Evolutionary conservation across 2,888 invertebrate species (phyloP), one percentile per base, ranked within the genome.

Genomic region (Boloria euphrosyne): DNA sequence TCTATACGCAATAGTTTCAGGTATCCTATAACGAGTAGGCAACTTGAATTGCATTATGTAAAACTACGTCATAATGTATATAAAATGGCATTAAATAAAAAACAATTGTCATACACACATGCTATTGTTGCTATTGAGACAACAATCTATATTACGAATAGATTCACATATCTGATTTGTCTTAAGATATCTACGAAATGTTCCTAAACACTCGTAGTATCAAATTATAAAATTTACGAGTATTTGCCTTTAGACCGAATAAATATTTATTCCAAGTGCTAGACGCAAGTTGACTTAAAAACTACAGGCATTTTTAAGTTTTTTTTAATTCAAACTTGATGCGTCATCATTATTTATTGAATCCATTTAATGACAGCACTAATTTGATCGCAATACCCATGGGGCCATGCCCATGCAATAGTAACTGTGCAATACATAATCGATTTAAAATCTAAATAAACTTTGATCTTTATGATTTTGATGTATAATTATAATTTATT

Each of bases 11-110:
- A 58, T 51, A 49, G 57, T 38, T 64, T 67, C 47, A 62, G 60
- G 31, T 68, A 55, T 66, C 22, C 51, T 59, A 62, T 38, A 62
- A 13, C 27, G 16, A 60, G 31, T 38, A 38, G 31, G 58, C 54
- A 64, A 58, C 52, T 43, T 52, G 16, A 18, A 51, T 44, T 63
- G 18, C 53, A 13, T 67, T 66, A 61, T 63, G n/a, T 63, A 54
- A 53, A 27, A 16, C n/a, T 22, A 69, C 67, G 63, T 68, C 65
- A 66, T 47, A 53, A 44, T 65, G 51, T 71, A 67, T 67, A 31
- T 10, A 38, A 10, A 67, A 68, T 66, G 65, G 44, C 51, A 64
- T 68, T 50, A 53, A 47, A 59, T 62, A 49, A 51, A 51, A 60
- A 61, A 66, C 64, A 62, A 55, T 63, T 38, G 17, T 10, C 53